Percentiles rank a stretch among this genome's conserved stretches.
phyloP scores from a whole-genome alignment of 2,797 vertebrate genomes.

The Platalea minor region DNA sequence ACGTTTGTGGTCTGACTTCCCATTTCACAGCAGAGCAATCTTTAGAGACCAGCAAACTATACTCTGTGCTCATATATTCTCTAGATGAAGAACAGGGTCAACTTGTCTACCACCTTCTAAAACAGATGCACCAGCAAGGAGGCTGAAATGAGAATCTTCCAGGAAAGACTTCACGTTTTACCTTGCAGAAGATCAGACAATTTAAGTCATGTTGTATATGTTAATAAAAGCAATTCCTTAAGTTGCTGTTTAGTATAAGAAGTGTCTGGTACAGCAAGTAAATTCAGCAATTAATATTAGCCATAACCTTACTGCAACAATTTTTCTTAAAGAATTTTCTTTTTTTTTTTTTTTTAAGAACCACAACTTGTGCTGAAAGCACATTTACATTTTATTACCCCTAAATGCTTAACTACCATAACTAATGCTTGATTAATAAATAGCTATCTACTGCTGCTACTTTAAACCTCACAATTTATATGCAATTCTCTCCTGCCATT shows the following conservation, averaged over 20 bases:
- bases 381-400: slow-evolving; percentile 75
- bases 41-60: neutral
- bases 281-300: slow-evolving; percentile 82
- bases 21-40: neutral
- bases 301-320: slow-evolving; percentile 66
- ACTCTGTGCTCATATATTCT: neutral
- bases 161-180: neutral
- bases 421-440: slow-evolving; percentile 71
- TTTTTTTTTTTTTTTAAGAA: slow-evolving; percentile 8
- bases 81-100: neutral
- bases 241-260: slow-evolving; percentile 74
- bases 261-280: slow-evolving; percentile 77
- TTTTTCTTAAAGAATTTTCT: slow-evolving; percentile 65
- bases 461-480: slow-evolving; percentile 19
- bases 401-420: slow-evolving; percentile 71
- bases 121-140: neutral
- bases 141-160: neutral
- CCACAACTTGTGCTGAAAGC: slow-evolving; percentile 23
- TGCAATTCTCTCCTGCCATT: neutral
- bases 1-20: slow-evolving; percentile 15
- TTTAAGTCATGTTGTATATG: neutral
- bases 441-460: neutral
- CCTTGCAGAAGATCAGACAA: neutral
- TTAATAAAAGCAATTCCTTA: slow-evolving; percentile 73
- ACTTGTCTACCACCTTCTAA: neutral